Evolutionary conservation across 2,888 invertebrate genomes (phyloP).

Genomic region (Hydrotaea diabolus): DNA sequence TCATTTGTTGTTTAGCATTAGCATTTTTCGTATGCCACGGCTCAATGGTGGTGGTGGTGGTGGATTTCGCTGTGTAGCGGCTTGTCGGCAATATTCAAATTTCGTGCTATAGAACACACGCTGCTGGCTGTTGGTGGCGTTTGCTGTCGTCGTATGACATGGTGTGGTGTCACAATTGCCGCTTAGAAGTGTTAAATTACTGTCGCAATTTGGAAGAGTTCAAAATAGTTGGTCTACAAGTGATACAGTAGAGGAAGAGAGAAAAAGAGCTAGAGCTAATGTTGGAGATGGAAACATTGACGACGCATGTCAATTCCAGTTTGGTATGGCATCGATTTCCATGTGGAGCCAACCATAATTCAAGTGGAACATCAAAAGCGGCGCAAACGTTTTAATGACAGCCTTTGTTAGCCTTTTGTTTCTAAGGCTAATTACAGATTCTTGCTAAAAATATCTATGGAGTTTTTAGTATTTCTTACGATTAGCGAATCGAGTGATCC

Average conservation of each 20-base stretch:
- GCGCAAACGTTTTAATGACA: neutral
- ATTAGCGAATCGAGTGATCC: too few species aligned
- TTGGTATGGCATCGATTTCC: neutral
- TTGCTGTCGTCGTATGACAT: too few species aligned
- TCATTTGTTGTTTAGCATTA: neutral
- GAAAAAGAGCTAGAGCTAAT: too few species aligned
- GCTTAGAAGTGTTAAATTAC: conserved; percentile 3
- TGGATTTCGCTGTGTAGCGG: neutral
- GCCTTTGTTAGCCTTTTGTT: too few species aligned
- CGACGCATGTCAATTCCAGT: too few species aligned
- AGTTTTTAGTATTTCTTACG: too few species aligned
- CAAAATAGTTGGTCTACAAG: neutral
- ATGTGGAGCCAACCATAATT: neutral
- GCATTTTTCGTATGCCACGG: neutral
- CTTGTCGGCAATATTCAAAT: neutral
- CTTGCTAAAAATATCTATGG: too few species aligned
- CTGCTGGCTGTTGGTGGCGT: too few species aligned
- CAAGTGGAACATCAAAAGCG: neutral
- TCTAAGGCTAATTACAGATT: too few species aligned
- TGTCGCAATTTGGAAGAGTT: conserved; percentile 5
- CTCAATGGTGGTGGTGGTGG: neutral
- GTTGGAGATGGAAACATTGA: too few species aligned
- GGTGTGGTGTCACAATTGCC: neutral
- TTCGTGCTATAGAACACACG: neutral
- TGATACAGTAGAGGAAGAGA: too few species aligned